Evolutionary conservation across 2,888 invertebrate genomes (phyloP).

Genomic region (Corbicula japonica): DNA sequence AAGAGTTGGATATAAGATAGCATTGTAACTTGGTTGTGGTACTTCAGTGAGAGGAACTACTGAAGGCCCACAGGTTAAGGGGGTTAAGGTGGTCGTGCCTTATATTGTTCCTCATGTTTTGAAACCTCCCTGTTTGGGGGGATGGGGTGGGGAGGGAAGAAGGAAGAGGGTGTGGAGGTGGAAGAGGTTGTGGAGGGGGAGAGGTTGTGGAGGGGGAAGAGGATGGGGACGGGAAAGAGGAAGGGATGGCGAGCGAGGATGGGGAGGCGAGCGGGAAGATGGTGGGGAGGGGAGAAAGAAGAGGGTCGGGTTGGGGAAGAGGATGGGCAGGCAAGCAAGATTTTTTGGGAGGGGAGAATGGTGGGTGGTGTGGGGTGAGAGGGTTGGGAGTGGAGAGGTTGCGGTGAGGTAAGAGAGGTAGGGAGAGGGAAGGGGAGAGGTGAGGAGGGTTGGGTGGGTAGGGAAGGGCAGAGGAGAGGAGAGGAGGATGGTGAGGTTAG

Average conservation of each 20-base stretch:
- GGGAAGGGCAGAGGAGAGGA: neutral
- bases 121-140: too few relatives aligned
- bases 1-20: too few relatives aligned
- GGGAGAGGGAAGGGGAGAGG: neutral
- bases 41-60: too few relatives aligned
- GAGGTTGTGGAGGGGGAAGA: neutral
- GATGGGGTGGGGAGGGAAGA: neutral
- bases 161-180: neutral
- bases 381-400: neutral
- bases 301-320: neutral
- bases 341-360: neutral
- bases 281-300: neutral
- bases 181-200: neutral
- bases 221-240: neutral
- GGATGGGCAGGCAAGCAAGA: neutral
- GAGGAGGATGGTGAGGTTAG: conserved; percentile 3
- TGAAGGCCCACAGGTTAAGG: too few relatives aligned
- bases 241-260: neutral
- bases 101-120: too few relatives aligned
- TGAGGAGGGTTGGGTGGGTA: neutral
- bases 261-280: neutral
- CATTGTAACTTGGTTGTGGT: too few relatives aligned
- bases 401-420: neutral
- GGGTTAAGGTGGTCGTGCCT: too few relatives aligned
- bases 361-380: neutral